Evolutionary conservation across 2,797 vertebrate genomes (phyloP), one percentile per base, ranked within the genome.

Genomic region (Dipus sagitta): DNA sequence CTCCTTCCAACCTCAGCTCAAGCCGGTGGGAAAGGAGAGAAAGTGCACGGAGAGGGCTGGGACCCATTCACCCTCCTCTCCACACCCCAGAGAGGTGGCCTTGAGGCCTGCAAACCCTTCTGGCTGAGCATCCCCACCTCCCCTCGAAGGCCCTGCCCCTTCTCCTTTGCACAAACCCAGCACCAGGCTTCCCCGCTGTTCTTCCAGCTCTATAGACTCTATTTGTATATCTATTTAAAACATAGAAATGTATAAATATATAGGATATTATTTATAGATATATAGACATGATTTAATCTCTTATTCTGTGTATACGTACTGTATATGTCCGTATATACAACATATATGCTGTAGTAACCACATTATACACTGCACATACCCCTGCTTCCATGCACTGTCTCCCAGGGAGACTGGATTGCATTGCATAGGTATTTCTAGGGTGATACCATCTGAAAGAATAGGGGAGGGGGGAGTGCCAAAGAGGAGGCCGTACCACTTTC

Each of bases 171-270:
- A 86, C 93, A 94, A 94, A 95, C 95, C 94, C 97, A 96, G 95
- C 87, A 86, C 94, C 96, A 96, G 97, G 94, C 97, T 96, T 97
- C 95, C 97, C 97, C 93, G 65, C 96, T 96, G 95, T 96, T 97
- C 87, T 96, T 97, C 96, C 97, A 96, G 97, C 97, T 98, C 97
- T 97, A 98, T 98, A 97, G 98, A 98, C 97, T 98, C 97, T 98
- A 97, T 98, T 94, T 98, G 98, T 98, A 98, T 97, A 98, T 98
- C 98, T 98, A 98, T 98, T 3, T 98, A 98, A 98, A 98, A 98
- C 98, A 98, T 98, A 98, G 97, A 98, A 98, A 98, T 98, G 98
- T 98, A 98, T 98, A 98, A 98, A 98, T 98, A 98, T 98, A 98
- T 98, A 98, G 96, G 97, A 98, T 98, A 98, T 98, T 97, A 98